phyloP scores from a whole-genome alignment of 1,140 invertebrate species.

The Euura lappo region DNA sequence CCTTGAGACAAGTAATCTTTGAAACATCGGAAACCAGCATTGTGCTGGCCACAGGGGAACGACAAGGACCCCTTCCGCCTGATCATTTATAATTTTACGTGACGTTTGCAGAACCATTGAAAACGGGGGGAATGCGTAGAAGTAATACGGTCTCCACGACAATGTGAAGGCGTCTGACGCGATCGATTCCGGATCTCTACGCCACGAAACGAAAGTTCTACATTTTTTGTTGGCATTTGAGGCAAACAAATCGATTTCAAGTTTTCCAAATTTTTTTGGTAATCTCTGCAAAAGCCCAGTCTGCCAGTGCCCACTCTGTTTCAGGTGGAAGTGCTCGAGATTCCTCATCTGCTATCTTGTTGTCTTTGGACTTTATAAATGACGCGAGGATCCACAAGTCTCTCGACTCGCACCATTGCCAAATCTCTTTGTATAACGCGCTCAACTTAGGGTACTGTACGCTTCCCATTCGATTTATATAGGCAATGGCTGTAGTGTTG shows the following conservation, averaged over 20 bases:
- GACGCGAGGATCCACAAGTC: slow-evolving; percentile 34
- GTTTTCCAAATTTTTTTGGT: neutral
- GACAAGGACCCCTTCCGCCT: slow-evolving; percentile 21
- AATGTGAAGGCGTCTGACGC: slow-evolving; percentile 24
- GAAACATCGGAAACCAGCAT: slow-evolving; percentile 22
- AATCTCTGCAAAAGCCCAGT: slow-evolving; percentile 17
- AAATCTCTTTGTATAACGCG: slow-evolving; percentile 24
- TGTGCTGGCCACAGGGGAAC: slow-evolving; percentile 20
- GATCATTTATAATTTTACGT: slow-evolving; percentile 23
- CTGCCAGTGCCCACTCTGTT: slow-evolving; percentile 25
- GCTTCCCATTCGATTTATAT: slow-evolving; percentile 32
- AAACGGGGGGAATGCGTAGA: slow-evolving; percentile 27
- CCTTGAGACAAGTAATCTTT: neutral
- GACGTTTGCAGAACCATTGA: slow-evolving; percentile 19
- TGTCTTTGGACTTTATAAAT: slow-evolving; percentile 31
- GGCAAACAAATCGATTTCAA: slow-evolving; percentile 6
- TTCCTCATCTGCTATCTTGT: slow-evolving; percentile 30
- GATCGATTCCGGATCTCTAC: slow-evolving; percentile 9
- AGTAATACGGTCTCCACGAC: slow-evolving; percentile 10
- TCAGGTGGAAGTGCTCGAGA: slow-evolving; percentile 32
- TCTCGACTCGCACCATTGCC: slow-evolving; percentile 28
- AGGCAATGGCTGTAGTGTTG: slow-evolving; percentile 30
- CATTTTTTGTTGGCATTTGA: neutral
- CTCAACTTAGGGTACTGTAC: slow-evolving; percentile 25
- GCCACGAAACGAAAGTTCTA: neutral